phyloP scores from a whole-genome alignment of 2,888 invertebrate species.

The Heliconius hortense region DNA sequence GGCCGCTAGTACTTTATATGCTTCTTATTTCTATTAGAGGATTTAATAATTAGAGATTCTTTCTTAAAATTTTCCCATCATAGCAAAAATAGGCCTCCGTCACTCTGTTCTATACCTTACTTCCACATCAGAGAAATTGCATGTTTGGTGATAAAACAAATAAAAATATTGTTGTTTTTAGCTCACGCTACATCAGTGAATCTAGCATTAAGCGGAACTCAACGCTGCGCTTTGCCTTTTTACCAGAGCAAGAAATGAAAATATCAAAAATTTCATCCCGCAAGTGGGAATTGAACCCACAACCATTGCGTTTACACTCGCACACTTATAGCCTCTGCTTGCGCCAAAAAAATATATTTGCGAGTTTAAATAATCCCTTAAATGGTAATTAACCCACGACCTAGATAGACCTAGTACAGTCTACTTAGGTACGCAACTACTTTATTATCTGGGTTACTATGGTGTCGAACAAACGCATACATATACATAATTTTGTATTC shows the following conservation, averaged over 20 bases:
- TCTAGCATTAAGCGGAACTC: too few relatives aligned
- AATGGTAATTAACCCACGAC: neutral
- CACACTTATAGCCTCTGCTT: neutral
- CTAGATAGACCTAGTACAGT: neutral
- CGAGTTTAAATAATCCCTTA: neutral
- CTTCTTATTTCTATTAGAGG: neutral
- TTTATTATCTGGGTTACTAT: neutral
- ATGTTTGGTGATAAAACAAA: too few relatives aligned
- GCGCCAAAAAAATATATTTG: neutral
- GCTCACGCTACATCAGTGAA: too few relatives aligned
- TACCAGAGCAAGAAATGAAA: neutral
- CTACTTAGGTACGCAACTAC: neutral
- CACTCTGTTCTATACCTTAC: too few relatives aligned
- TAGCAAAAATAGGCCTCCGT: neutral
- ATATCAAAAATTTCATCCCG: neutral
- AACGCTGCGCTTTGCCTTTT: neutral
- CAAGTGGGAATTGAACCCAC: neutral
- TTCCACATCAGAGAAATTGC: too few relatives aligned
- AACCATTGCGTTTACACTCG: neutral
- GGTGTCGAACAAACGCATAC: slow-evolving; percentile 1
- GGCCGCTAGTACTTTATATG: neutral
- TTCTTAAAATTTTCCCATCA: neutral
- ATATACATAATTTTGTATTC: neutral
- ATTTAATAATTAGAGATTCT: neutral
- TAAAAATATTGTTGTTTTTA: neutral